These are phyloP conservation scores for Drosophila biarmipes DNA, from an alignment of 1,140 invertebrate species.

Conservation along the genomic window DNA sequence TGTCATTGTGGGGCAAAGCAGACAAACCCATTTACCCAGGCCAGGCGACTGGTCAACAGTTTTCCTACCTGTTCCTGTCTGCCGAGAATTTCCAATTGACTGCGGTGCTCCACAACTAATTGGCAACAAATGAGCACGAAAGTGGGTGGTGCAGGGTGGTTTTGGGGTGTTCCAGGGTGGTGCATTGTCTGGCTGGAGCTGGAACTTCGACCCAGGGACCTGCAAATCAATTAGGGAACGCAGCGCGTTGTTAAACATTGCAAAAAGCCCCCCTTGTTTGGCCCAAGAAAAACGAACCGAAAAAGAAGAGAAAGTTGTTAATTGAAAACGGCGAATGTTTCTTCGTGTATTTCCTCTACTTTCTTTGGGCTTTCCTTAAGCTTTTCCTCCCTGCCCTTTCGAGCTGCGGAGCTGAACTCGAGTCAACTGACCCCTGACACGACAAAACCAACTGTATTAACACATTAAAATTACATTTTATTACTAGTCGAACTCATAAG, in stretches of 20 bases:
- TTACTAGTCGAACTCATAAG: conserved; percentile 38
- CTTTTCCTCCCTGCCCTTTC: conserved; percentile 4
- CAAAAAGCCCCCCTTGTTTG: conserved; percentile 1
- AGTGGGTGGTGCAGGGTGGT: not conserved
- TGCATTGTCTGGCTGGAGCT: conserved; percentile 21
- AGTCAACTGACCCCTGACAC: conserved; percentile 50
- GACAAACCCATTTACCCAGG: not conserved
- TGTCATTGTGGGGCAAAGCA: conserved; percentile 20
- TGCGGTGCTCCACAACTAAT: conserved; percentile 80
- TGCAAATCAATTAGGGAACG: conserved; percentile 76
- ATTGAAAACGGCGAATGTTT: conserved; percentile 75
- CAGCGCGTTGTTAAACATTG: conserved; percentile 57
- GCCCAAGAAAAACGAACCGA: conserved; percentile 32
- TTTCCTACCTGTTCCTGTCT: conserved; percentile 32
- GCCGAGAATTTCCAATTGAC: conserved; percentile 77
- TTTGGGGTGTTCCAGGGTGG: not conserved
- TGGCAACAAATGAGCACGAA: conserved; percentile 80
- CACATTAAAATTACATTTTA: conserved; percentile 82
- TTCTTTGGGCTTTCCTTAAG: conserved; percentile 1
- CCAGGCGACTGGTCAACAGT: conserved; percentile 12
- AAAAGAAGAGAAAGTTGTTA: conserved; percentile 64
- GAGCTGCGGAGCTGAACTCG: conserved; percentile 4
- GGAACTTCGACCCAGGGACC: conserved; percentile 17
- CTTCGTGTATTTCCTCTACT: conserved; percentile 3
- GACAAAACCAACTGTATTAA: conserved; percentile 74